Base-by-base conservation (phyloP, 2,888 invertebrate species). In the Sturmia bella region DNA sequence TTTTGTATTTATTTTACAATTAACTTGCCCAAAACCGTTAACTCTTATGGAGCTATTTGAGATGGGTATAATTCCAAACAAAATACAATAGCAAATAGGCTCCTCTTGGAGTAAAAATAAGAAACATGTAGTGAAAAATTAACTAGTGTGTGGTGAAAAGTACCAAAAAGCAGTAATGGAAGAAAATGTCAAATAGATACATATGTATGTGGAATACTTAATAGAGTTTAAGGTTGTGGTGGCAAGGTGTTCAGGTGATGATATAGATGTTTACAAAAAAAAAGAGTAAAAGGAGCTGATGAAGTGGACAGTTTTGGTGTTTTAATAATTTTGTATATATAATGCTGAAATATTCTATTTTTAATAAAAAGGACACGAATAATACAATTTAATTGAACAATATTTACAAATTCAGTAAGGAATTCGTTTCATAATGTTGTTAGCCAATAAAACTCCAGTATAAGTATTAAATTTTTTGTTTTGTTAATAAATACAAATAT, bases 1-100 rank as follows among this genome's bases (percentile, higher is more conserved):
- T 90, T 87, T 85, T 85, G 80, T 85, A 70, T 39, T 72, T 74
- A 75, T 41, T 80, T 70, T 79, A 80, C 76, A 74, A 54, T 66
- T 74, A 76, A 13, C 68, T 75, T 63, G 74, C 59, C 84, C 84
- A 84, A 74, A 74, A 72, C 68, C 84, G 50, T 59, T 56, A 63
- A 68, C 56, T 68, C 72, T 73, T 70, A 45, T 27, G 39, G 17
- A 59, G 52, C 59, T 59, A 17, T 52, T 48, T 69, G 24, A 54
- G 59, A 43, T 43, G 19, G 59, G 12, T 48, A 15, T 37, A 59
- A 56, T 56, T 21, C 37, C 43, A 63, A 63, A 32, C 19, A 63
- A 45, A 54, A 45, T 37, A 63, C 19, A 56, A 45, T 39, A 56
- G 17, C 15, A 77, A 56, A 41, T 19, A 12, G 11, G 63, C 41